These are phyloP conservation scores for Himalopsyche japonica DNA, from an alignment of 2,888 invertebrate species.

Conservation along the genomic window DNA sequence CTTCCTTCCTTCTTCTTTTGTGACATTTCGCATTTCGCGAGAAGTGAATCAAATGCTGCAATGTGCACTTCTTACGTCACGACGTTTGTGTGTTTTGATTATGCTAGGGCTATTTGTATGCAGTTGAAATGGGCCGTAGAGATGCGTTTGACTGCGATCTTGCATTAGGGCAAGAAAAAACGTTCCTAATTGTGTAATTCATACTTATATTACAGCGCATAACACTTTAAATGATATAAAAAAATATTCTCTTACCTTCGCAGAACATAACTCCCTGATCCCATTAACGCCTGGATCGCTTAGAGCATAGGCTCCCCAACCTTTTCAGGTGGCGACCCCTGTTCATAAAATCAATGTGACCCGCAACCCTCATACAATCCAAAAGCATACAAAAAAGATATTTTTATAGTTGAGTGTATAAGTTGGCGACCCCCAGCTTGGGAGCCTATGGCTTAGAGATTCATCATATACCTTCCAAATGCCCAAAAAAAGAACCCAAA, in stretches of 20 bases:
- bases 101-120: not conserved
- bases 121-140: not conserved
- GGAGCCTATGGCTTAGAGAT: too few species aligned
- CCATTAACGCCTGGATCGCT: too few species aligned
- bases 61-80: not conserved
- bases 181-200: not conserved
- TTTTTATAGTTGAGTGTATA: too few species aligned
- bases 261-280: too few species aligned
- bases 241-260: not conserved
- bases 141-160: not conserved
- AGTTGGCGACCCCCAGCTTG: too few species aligned
- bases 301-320: too few species aligned
- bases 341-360: too few species aligned
- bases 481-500: too few species aligned
- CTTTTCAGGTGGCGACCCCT: too few species aligned
- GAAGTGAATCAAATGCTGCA: not conserved
- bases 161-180: not conserved
- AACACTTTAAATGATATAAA: not conserved
- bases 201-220: not conserved
- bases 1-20: conserved; percentile 32
- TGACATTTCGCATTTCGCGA: conserved; percentile 8
- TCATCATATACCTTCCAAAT: too few species aligned
- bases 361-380: too few species aligned
- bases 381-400: too few species aligned
- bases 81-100: not conserved